Conservation (phyloP, 2,888 invertebrate species). For the Thymelicus sylvestris region DNA sequence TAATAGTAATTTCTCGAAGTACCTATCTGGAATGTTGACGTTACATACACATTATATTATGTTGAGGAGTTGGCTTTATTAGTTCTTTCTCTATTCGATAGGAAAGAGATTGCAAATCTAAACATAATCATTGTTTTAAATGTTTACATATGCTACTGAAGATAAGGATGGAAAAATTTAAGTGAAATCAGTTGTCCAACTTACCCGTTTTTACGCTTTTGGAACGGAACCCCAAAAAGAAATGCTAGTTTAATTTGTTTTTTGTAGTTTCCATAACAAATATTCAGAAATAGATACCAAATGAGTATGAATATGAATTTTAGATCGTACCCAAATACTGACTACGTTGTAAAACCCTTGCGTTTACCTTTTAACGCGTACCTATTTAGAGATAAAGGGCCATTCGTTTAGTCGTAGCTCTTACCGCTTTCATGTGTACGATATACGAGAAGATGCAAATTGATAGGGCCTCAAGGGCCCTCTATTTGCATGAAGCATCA, state of each 20-base stretch:
- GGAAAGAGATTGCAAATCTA: too few relatives aligned
- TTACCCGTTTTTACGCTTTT: too few relatives aligned
- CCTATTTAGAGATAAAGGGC: constrained; percentile 2
- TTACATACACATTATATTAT: constrained; percentile 39
- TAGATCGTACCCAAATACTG: neutral
- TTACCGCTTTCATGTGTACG: constrained; percentile 13
- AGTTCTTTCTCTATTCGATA: neutral
- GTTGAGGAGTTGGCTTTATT: constrained; percentile 5
- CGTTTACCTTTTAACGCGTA: neutral
- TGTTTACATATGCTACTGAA: too few relatives aligned
- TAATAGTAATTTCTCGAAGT: constrained; percentile 57
- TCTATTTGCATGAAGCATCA: constrained; percentile 69
- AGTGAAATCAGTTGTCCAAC: too few relatives aligned
- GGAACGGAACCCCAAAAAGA: too few relatives aligned
- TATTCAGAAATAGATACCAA: too few relatives aligned
- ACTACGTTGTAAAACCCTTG: neutral
- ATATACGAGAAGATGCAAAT: constrained; percentile 39
- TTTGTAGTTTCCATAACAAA: too few relatives aligned
- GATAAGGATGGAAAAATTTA: too few relatives aligned
- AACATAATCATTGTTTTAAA: too few relatives aligned
- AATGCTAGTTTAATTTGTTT: too few relatives aligned
- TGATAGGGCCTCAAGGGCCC: constrained; percentile 46
- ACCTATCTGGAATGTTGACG: constrained; percentile 44
- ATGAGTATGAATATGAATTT: neutral
- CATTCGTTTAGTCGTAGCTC: constrained; percentile 1